These are phyloP conservation scores for Drosophila niveifrons DNA, from an alignment of 2,888 invertebrate genomes.

Conservation along the genomic window DNA sequence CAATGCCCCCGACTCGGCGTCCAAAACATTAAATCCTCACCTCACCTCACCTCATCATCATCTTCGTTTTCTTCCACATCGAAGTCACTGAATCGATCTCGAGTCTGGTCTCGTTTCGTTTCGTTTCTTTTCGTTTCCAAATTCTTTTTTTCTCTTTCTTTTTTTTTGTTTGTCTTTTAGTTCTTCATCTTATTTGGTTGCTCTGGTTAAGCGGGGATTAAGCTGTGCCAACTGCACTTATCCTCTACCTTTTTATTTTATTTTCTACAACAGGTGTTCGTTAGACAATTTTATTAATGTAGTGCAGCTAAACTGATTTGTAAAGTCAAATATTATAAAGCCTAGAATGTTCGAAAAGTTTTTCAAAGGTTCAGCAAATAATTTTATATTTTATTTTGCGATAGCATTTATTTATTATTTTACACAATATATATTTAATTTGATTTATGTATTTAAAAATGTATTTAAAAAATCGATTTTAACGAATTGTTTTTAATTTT, in stretches of 20 bases:
- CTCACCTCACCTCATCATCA: neutral
- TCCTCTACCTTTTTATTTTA: constrained; percentile 37
- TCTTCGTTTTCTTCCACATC: neutral
- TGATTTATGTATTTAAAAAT: too few species aligned
- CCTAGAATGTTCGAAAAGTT: too few species aligned
- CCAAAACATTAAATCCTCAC: neutral
- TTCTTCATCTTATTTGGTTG: too few species aligned
- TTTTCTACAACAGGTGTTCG: neutral
- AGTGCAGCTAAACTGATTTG: too few species aligned
- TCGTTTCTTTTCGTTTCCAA: constrained; percentile 21
- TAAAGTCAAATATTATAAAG: too few species aligned
- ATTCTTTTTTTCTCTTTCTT: constrained; percentile 4
- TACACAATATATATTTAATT: too few species aligned
- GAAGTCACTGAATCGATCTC: constrained; percentile 47
- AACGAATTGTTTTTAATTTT: too few species aligned
- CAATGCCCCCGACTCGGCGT: constrained; percentile 46
- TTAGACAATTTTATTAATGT: too few species aligned
- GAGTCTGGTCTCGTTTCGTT: constrained; percentile 36
- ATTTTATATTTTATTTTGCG: too few species aligned
- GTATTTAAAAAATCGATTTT: too few species aligned
- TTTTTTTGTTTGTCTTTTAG: constrained; percentile 8
- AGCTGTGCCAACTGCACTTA: constrained; percentile 36
- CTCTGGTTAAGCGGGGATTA: constrained; percentile 23
- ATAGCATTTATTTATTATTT: too few species aligned
- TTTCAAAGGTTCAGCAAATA: too few species aligned